A percentile compares a stretch with the other conserved stretches of the same genome.
Evolutionary conservation across 2,113 vertebrate genomes (phyloP).

Genomic region (Diadophis punctatus): DNA sequence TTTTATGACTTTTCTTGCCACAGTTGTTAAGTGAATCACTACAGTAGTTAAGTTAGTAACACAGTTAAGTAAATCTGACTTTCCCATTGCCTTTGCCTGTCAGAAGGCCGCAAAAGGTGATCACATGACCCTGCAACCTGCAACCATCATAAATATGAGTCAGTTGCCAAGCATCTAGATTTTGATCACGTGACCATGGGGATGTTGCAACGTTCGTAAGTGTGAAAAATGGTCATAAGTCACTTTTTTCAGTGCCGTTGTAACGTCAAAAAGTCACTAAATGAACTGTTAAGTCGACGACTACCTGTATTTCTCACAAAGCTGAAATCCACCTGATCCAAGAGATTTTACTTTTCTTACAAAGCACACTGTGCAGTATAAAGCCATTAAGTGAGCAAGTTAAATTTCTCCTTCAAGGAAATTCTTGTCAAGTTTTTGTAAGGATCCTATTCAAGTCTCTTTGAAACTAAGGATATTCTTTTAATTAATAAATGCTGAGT

Average conservation of each 20-base stretch:
- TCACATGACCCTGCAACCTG: too few relatives aligned
- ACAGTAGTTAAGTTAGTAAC: too few relatives aligned
- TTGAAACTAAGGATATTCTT: not conserved
- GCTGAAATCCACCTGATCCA: not conserved
- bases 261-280: not conserved
- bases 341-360: not conserved
- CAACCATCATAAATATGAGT: not conserved
- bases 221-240: not conserved
- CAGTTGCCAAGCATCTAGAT: not conserved
- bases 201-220: not conserved
- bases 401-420: not conserved
- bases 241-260: not conserved
- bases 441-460: not conserved
- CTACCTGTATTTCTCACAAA: not conserved
- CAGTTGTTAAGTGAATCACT: too few relatives aligned
- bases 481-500: not conserved
- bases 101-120: too few relatives aligned
- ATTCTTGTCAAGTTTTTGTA: not conserved
- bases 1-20: too few relatives aligned
- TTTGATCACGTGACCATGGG: not conserved
- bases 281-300: not conserved
- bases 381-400: not conserved
- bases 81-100: too few relatives aligned
- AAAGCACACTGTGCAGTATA: not conserved
- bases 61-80: too few relatives aligned